Base-by-base conservation (phyloP, 2,888 invertebrate genomes). In the Mythimna impura region DNA sequence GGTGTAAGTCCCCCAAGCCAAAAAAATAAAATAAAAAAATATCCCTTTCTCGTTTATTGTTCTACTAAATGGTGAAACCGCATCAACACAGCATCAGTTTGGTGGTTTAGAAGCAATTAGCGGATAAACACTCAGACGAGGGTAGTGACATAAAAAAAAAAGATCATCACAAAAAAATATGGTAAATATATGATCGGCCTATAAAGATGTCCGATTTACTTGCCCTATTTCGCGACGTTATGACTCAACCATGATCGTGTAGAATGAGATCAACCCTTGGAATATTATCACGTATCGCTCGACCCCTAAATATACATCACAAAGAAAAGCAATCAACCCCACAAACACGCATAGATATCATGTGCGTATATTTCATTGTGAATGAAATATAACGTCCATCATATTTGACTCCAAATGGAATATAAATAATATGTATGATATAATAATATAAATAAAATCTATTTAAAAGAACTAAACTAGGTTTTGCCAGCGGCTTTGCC, bases 301-400 rank as follows among this genome's bases (percentile, higher is more conserved):
- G 14, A 43, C 20, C 14, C 17, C n/a, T 75, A 47, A 25, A 20
- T 75, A 72, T n/a, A 63, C 64, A 55, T 36, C 12, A 47, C 34
- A 20, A n/a, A 36, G 55, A 40, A 47, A 76, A 73, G 47, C 55
- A 73, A 73, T 73, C 72, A 76, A 76, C 47, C 17, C 14, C n/a
- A 47, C 14, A 30, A 52, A 52, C 34, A 36, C 12, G 14, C 17
- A 36, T 36, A 63, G 34, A 43, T 25, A 55, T n/a, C n/a, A n/a
- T 64, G 12, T 7, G 50, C 17, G 50, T 20, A 5, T 40, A 20
- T 50, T 50, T n/a, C 14, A 70, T 17, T 47, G 10, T 52, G 36
- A n/a, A 17, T 54, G 50, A 52, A 17, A 36, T 9, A 54, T n/a
- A 47, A 47, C 14, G 47, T 47, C 47, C 47, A 47, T 17, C 47